Base-by-base conservation (phyloP, 2,888 invertebrate genomes). In the Rambutsinella grinnellia region DNA sequence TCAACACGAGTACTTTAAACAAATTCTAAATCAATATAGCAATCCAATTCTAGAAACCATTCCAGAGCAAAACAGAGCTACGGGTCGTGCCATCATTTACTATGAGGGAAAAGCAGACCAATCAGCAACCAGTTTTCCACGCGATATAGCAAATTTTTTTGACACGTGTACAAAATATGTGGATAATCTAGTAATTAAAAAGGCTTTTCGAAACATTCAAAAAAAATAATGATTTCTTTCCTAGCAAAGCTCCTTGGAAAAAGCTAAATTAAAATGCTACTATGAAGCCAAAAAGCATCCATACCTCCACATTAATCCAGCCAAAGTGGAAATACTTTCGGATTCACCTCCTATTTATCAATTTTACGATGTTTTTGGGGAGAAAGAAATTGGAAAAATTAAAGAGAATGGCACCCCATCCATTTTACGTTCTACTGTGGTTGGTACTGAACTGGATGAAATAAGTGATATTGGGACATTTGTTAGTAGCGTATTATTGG, bases 311-410 rank as follows among this genome's bases (percentile, higher is more conserved):
- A 56, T 67, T 5, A 57, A 49, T 67, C 67, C 67, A 1, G 21
- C 57, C 10, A 69, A 69, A 19, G 28, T 24, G 2, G 69, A 69
- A 19, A 19, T n/a, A 2, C 17, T 69, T 1, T 60, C 69, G 1
- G 69, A 69, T 44, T 13, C 17, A 1, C 69, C 69, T 8, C 69
- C 44, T 0, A n/a, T 69, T 3, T 24, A 28, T n/a, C 69, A 69
- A 17, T 61, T 61, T 61, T 69, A 69, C 24, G 60, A 61, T 1
- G 24, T 69, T 21, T 1, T 68, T 13, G 23, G 51, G 15, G 46
- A 57, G 15, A 8, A 2, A 2, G 46, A 44, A 17, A 68, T 68
- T 21, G 51, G 51, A n/a, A 26, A 36, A 26, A 19, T 67, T 2
- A 36, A 36, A 13, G 13, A 36, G 5, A 13, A 36, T 5, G 13